Percentiles rank a stretch among this genome's conserved stretches.
Evolutionary conservation across 2,113 vertebrate genomes (phyloP).

Genomic region (Euleptes europaea): DNA sequence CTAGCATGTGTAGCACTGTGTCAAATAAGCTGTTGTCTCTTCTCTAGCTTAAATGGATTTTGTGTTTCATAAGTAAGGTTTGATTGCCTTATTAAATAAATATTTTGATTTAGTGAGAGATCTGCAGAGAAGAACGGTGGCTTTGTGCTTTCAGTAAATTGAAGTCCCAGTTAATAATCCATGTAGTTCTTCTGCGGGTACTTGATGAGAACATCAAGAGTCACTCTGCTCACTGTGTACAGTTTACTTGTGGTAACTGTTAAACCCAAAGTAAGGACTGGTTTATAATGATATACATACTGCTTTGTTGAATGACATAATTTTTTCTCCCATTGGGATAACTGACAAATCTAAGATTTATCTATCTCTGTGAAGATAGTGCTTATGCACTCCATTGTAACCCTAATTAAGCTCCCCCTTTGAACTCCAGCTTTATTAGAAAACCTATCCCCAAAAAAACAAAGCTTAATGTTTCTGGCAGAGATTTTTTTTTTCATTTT

Average conservation of each 20-base stretch:
- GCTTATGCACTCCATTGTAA: not conserved
- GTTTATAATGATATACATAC: not conserved
- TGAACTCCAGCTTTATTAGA: slow-evolving; percentile 19
- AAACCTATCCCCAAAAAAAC: slow-evolving; percentile 9
- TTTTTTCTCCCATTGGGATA: too few species aligned
- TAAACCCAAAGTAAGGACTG: not conserved
- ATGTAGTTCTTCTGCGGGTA: not conserved
- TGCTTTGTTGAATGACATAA: too few species aligned
- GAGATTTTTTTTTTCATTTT: slow-evolving; percentile 1
- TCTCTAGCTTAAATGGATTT: not conserved
- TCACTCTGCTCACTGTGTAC: not conserved
- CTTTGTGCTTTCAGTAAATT: not conserved
- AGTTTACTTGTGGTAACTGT: not conserved
- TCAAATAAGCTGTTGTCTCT: not conserved
- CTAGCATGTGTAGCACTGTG: not conserved
- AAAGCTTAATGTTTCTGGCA: not conserved
- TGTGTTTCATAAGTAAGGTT: not conserved
- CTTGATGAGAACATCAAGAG: not conserved
- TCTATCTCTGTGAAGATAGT: not conserved
- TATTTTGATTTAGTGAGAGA: not conserved
- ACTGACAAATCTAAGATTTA: too few species aligned
- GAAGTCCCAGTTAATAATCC: not conserved
- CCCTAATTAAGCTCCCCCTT: not conserved
- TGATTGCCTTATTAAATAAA: not conserved
- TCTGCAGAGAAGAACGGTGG: not conserved